phyloP scores from a whole-genome alignment of 2,888 invertebrate species.

The Alloscopus bannaensis region DNA sequence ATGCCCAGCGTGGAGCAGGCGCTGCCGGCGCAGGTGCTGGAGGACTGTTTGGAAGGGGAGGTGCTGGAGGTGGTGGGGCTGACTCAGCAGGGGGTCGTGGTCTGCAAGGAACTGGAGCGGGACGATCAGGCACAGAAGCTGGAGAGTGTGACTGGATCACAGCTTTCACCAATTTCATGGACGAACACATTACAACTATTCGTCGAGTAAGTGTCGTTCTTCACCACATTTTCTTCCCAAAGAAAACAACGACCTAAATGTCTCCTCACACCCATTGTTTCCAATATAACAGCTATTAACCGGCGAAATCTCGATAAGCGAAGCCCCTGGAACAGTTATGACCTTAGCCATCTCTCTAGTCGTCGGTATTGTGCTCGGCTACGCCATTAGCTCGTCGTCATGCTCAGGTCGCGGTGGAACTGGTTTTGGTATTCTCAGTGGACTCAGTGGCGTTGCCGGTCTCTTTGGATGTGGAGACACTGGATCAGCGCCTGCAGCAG shows the following conservation, averaged over 20 bases:
- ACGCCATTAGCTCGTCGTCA: slow-evolving; percentile 20
- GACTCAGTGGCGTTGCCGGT: neutral
- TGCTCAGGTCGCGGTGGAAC: neutral
- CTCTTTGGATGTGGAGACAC: neutral
- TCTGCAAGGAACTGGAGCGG: neutral
- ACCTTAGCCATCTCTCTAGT: slow-evolving; percentile 38
- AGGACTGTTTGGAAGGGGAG: neutral
- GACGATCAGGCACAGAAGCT: neutral
- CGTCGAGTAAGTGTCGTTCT: slow-evolving; percentile 13
- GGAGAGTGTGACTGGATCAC: slow-evolving; percentile 19
- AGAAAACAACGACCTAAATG: neutral
- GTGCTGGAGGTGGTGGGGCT: neutral
- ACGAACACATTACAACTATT: slow-evolving; percentile 23
- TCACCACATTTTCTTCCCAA: neutral
- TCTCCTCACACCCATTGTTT: neutral
- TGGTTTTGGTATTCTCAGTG: neutral
- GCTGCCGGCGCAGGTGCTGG: neutral
- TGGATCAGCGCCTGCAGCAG: neutral
- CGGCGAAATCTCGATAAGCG: slow-evolving; percentile 20
- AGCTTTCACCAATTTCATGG: slow-evolving; percentile 27
- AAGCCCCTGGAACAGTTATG: slow-evolving; percentile 25
- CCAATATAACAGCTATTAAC: slow-evolving; percentile 20
- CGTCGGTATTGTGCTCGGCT: slow-evolving; percentile 43
- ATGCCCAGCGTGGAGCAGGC: no score
- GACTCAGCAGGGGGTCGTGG: neutral